Conservation (phyloP, 1,140 invertebrate genomes). For the Saccostrea echinata region DNA sequence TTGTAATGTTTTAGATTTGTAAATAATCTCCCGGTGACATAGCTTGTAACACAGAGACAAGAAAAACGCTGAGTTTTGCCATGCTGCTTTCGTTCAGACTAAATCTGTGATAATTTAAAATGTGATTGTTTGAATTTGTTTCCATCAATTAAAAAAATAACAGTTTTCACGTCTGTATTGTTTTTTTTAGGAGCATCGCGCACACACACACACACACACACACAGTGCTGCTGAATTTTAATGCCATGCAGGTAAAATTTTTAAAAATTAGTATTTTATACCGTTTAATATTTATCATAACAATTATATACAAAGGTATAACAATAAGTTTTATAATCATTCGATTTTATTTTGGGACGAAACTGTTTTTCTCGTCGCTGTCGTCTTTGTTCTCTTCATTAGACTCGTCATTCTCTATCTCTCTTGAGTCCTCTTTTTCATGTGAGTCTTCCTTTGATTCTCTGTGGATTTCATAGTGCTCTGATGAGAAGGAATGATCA, state of each 20-base stretch:
- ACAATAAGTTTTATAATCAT: not conserved
- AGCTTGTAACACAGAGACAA: not conserved
- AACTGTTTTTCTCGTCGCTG: not conserved
- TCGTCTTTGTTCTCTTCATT: not conserved
- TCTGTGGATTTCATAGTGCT: not conserved
- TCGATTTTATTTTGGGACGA: not conserved
- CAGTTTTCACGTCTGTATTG: not conserved
- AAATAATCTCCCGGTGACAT: conserved; percentile 9
- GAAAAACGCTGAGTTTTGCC: not conserved
- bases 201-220: too few relatives aligned
- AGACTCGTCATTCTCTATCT: not conserved
- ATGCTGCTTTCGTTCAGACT: not conserved
- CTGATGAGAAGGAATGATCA: not conserved
- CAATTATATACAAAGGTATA: not conserved
- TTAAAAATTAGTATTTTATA: too few relatives aligned
- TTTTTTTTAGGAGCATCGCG: not conserved
- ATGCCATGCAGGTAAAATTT: too few relatives aligned
- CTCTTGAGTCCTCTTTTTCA: conserved; percentile 20
- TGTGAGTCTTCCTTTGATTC: not conserved
- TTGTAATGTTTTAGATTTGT: too few relatives aligned
- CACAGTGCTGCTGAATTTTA: too few relatives aligned
- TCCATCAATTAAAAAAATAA: not conserved
- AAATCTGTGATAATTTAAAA: not conserved
- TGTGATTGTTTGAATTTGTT: not conserved
- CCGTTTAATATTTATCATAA: not conserved